Percentiles rank a stretch among this genome's conserved stretches.
These are phyloP conservation scores for Pantherophis alleghaniensis DNA, from an alignment of 2,797 vertebrate genomes.

Conservation along the genomic window DNA sequence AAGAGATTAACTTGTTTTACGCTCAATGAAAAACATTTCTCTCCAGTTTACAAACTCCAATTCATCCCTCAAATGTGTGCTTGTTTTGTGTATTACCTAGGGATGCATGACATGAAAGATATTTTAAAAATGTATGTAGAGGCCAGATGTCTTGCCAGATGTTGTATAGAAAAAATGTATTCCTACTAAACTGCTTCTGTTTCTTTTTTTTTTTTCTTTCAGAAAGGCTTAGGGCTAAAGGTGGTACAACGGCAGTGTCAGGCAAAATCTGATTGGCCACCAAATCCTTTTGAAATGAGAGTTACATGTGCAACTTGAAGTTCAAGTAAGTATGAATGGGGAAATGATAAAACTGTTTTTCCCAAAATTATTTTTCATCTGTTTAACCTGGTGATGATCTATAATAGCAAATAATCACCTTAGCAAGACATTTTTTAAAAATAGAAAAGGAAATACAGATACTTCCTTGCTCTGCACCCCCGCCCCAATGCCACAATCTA, in stretches of 20 bases:
- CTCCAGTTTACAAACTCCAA: slow-evolving; percentile 43
- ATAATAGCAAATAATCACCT: not conserved
- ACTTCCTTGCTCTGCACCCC: not conserved
- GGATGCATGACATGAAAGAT: slow-evolving; percentile 54
- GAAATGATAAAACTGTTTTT: not conserved
- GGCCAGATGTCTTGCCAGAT: slow-evolving; percentile 69
- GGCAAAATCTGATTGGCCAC: not conserved
- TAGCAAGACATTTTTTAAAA: not conserved
- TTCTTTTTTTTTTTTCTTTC: slow-evolving; percentile 43
- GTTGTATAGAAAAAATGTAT: slow-evolving; percentile 57
- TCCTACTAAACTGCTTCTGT: slow-evolving; percentile 36
- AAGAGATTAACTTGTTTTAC: slow-evolving; percentile 39
- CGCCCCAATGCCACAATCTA: not conserved
- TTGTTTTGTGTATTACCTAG: slow-evolving; percentile 48
- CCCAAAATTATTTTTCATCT: not conserved
- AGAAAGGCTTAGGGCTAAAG: slow-evolving; percentile 42
- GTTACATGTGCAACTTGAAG: not conserved
- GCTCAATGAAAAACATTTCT: slow-evolving; percentile 33
- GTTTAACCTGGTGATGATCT: not conserved
- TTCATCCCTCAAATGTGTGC: slow-evolving; percentile 37
- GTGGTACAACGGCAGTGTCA: not conserved
- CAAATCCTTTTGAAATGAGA: not conserved
- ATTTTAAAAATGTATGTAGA: slow-evolving; percentile 66
- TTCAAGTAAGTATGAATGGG: not conserved
- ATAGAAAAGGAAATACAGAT: not conserved